Evolutionary conservation across 2,888 invertebrate genomes (phyloP), one percentile per base, ranked within the genome.

Genomic region (Perithous albicinctus): DNA sequence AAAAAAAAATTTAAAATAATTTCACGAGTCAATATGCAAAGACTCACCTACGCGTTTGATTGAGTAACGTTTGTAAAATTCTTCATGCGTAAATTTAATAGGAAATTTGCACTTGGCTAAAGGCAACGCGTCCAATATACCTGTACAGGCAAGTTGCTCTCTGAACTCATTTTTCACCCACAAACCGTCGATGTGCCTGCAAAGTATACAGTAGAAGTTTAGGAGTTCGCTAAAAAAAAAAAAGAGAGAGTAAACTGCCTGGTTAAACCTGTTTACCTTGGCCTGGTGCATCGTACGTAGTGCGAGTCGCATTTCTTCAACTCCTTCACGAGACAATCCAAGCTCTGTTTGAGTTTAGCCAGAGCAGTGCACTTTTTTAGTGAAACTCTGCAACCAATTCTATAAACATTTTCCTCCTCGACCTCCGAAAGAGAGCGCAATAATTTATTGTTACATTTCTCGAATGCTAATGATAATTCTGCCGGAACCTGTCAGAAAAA

Each of bases 221-320:
- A 46, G 46, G n/a, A n/a, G 20, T 7, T 48, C 8, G 48, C 48
- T 48, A 48, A n/a, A n/a, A n/a, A n/a, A n/a, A n/a, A n/a, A n/a
- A n/a, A n/a, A 18, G 1, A 29, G 10, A 29, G 10, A 43, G n/a
- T n/a, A n/a, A 64, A 10, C 15, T 18, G n/a, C 15, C 43, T 70
- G 29, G 20, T 29, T 10, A 38, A 23, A 80, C 67, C 66, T 61
- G 46, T 51, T 80, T 86, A 88, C 89, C 85, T 89, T 15, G 93
- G 93, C 82, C 90, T 93, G 12, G 93, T 86, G 78, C 93, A 93
- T 84, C 92, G 91, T 5, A 93, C 90, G 78, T 93, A 93, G 86
- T 93, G 93, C 1, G 90, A 86, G 78, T 93, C 93, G 63, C 91
- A 91, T 61, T 88, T 86, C 6, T 89, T 87, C n/a, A 93, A 83